Base-by-base conservation (phyloP, 1,140 invertebrate species). In the Macrotrachela quadricornifera region DNA sequence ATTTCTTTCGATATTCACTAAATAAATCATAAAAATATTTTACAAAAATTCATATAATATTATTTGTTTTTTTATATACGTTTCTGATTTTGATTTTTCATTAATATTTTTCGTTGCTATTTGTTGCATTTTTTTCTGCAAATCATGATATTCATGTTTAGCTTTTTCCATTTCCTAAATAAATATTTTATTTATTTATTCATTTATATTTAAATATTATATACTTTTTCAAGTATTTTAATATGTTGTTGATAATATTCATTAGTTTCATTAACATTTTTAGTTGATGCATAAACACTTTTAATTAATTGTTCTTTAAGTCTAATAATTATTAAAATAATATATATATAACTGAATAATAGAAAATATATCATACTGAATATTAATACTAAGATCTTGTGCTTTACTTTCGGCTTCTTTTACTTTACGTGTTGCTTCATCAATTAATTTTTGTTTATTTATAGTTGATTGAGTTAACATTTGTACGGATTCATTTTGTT, bases 171-270 rank as follows among this genome's bases (percentile, higher is more conserved):
- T 63, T 53, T 68, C 65, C 64, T 67, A 57, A n/a, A 30, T 30
- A 30, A 30, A 30, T 8, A 30, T 30, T 30, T 30, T 2, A 30
- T 30, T 4, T 4, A 30, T 2, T 4, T 4, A 30, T 36, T 61
- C 55, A 46, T 60, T 62, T 53, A 67, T 65, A 63, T 67, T 56
- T 14, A 43, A 46, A 16, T n/a, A n/a, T 39, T 30, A 46, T 55
- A 53, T 42, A 68, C 68, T 59, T 63, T 66, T 58, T 69, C 77
- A 11, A 80, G 59, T 60, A 77, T 76, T 49, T 75, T 70, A 55
- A 78, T 77, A 63, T 83, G 82, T 44, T 77, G 76, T 56, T 79
- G 75, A 57, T 81, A 77, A 45, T 76, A 74, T 59, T 79, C 76
- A 62, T 81, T 81, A 40, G 79, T 78, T 48, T 70, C 75, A 41